These are phyloP conservation scores for Accipiter cooperii DNA, from an alignment of 2,113 vertebrate species.

Conservation along the genomic window DNA sequence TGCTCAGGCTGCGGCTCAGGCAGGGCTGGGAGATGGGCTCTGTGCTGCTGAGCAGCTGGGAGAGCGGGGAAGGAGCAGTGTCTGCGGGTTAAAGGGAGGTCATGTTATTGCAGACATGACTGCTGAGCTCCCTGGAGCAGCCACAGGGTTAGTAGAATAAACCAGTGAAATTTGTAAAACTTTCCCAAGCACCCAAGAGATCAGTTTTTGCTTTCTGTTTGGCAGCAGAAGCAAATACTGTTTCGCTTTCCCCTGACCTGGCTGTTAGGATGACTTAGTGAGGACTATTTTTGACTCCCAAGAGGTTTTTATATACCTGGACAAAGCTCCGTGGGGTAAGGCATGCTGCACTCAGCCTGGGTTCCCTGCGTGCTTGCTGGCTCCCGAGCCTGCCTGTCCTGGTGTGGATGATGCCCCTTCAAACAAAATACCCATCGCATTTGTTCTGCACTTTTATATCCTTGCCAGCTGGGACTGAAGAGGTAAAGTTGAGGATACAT, in stretches of 20 bases:
- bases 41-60: background rate
- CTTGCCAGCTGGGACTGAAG: background rate
- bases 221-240: background rate
- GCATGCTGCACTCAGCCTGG: rapidly evolving
- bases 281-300: background rate
- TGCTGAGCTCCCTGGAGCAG: background rate
- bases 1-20: background rate
- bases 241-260: background rate
- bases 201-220: background rate
- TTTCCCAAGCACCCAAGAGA: background rate
- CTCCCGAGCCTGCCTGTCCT: background rate
- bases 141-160: background rate
- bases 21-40: background rate
- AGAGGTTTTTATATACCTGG: background rate
- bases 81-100: background rate
- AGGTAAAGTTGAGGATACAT: background rate
- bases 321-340: background rate
- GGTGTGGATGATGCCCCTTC: background rate
- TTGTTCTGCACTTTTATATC: background rate
- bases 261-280: rapidly evolving
- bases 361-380: background rate
- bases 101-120: background rate
- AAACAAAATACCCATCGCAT: background rate
- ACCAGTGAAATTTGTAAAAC: background rate
- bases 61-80: background rate